Conservation (phyloP, 1,140 invertebrate genomes). For the Aphidius gifuensis region DNA sequence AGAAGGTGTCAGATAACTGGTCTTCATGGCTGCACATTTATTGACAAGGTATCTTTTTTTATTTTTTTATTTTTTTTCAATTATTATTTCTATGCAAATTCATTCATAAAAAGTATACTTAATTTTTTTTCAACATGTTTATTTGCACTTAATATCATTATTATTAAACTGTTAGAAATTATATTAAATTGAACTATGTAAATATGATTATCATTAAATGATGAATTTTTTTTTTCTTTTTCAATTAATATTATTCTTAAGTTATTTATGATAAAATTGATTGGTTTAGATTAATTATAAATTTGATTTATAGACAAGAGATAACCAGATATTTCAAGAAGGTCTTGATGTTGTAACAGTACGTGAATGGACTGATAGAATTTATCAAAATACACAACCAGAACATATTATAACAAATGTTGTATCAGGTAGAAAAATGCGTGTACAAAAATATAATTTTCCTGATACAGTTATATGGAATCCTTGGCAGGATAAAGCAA, state of each 20-base stretch:
- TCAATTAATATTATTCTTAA: background rate
- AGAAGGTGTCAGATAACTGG: conserved; percentile 85
- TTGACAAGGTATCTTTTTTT: conserved; percentile 76
- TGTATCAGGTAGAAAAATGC: conserved; percentile 85
- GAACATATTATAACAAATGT: conserved; percentile 92
- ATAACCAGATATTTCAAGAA: conserved; percentile 80
- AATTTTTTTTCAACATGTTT: background rate
- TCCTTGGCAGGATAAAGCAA: conserved; percentile 89
- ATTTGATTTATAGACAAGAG: conserved; percentile 62
- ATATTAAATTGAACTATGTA: too few species aligned
- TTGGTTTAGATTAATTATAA: too few species aligned
- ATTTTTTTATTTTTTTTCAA: conserved; percentile 7
- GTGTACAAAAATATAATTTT: conserved; percentile 90
- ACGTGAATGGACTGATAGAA: conserved; percentile 86
- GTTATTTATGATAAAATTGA: too few species aligned
- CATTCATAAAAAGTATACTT: too few species aligned
- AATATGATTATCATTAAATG: background rate
- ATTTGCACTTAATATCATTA: background rate
- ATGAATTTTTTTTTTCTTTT: background rate
- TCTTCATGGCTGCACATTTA: conserved; percentile 85
- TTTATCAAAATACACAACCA: conserved; percentile 89
- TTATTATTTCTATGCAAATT: background rate
- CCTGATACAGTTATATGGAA: conserved; percentile 96
- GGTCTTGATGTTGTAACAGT: conserved; percentile 84
- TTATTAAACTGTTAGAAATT: too few species aligned